Base-by-base conservation (phyloP, 2,888 invertebrate species). In the Euzophera pinguis region DNA sequence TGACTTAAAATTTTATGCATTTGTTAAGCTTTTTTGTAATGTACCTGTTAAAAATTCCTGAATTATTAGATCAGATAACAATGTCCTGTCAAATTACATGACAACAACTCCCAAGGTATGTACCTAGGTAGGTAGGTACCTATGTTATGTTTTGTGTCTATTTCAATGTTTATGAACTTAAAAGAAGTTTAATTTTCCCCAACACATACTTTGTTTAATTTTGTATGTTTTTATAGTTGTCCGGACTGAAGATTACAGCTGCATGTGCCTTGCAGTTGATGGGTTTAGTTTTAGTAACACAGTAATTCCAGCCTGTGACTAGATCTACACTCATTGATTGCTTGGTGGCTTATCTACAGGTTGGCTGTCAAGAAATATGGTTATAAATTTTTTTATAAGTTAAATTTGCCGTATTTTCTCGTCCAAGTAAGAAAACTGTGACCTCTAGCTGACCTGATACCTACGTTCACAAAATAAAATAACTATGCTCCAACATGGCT, bases 241-340 rank as follows among this genome's bases (percentile, higher is more conserved):
- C 22, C 5, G 57, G 53, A 59, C 52, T 38, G 50, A 57, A 59
- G 56, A 51, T 56, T 7, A 7, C 7, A 62, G 41, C 32, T 8
- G 22, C 47, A 29, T 38, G 64, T 70, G 76, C 64, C 56, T 66
- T 71, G 73, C 67, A 61, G 65, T 74, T 56, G 92, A 91, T 94
- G 96, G 92, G 93, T 94, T 92, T 92, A 92, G 92, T 91, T 94
- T 93, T 94, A 91, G 93, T 92, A 84, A 47, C 91, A 86, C 93
- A 93, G 92, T 92, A 68, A 58, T 60, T 70, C 61, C 63, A 62
- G 78, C 61, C 81, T 93, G 95, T 95, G 95, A 95, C 95, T 95
- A 95, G 95, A 95, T 95, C 95, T 94, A 95, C 95, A 95, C 95
- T 95, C 95, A 95, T 95, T 94, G 94, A 95, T 85, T 90, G 84